Base-by-base conservation (phyloP, 2,888 invertebrate species). In the Anticlea derivata region DNA sequence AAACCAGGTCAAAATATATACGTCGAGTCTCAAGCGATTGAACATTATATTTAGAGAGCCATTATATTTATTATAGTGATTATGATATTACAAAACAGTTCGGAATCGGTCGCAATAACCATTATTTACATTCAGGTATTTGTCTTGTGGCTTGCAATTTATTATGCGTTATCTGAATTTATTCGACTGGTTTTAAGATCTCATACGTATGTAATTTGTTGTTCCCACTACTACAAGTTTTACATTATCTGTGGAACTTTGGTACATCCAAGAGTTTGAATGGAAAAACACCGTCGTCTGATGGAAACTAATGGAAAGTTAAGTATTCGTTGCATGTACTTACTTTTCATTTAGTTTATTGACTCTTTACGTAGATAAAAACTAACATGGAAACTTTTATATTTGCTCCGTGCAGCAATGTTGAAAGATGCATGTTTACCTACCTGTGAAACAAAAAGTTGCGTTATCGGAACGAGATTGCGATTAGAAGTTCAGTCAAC, bases 121-220 rank as follows among this genome's bases (percentile, higher is more conserved):
- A 5, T 48, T 44, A 48, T n/a, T 52, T 52, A 38, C 38, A 48
- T 46, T 52, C 47, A 24, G 47, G 47, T 52, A 46, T 46, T 41
- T 30, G 44, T 43, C 26, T 24, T 37, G 24, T 13, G 17, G 31
- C 39, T 44, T 48, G 39, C 33, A 43, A 29, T 44, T 43, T 23
- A 31, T 27, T 39, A 37, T 24, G 31, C 41, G 31, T 31, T 31
- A 10, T 7, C 22, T 22, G 35, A 6, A 11, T 29, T 41, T 48
- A 52, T 47, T 43, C 29, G 30, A 47, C 47, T 38, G 43, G 41
- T 47, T 43, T 29, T 52, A 29, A 20, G 23, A 23, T 24, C 23
- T 24, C 24, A 27, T 44, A 34, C 27, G 6, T 22, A 17, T 8
- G 13, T n/a, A n/a, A n/a, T n/a, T n/a, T n/a, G n/a, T 17, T 4